Evolutionary conservation across 2,797 vertebrate species (phyloP).

Genomic region (Meriones psammophilus): DNA sequence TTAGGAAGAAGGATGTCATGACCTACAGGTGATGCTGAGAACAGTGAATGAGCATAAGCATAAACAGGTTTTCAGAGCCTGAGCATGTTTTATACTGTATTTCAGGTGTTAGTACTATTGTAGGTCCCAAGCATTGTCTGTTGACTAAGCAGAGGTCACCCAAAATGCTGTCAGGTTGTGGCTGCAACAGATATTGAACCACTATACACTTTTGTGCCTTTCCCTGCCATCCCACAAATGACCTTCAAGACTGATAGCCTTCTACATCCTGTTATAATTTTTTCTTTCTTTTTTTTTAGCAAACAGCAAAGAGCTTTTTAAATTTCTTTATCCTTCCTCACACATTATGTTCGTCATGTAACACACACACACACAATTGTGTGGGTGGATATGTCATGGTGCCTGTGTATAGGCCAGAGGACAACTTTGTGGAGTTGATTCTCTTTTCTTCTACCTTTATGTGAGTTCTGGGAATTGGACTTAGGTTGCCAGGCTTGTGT

Average conservation of each 20-base stretch:
- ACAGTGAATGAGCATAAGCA: neutral
- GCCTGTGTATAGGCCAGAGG: neutral
- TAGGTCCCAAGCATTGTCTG: neutral
- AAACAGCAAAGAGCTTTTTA: neutral
- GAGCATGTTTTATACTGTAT: neutral
- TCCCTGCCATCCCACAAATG: neutral
- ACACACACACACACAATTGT: neutral
- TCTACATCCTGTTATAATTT: neutral
- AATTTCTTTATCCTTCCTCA: neutral
- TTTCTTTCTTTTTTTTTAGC: neutral
- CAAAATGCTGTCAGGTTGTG: neutral
- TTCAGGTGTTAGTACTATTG: neutral
- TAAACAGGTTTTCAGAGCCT: neutral
- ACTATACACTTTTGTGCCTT: neutral
- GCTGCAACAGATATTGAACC: neutral
- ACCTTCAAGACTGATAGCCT: neutral
- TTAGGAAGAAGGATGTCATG: neutral
- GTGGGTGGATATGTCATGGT: neutral
- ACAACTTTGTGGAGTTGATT: neutral
- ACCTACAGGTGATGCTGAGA: neutral
- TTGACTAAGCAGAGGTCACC: constrained; percentile 12
- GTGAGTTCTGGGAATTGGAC: neutral
- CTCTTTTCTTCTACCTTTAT: neutral
- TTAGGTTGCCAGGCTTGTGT: neutral
- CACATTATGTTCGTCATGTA: neutral